Conservation (phyloP, 2,113 vertebrate species). For the Siniperca knerii region DNA sequence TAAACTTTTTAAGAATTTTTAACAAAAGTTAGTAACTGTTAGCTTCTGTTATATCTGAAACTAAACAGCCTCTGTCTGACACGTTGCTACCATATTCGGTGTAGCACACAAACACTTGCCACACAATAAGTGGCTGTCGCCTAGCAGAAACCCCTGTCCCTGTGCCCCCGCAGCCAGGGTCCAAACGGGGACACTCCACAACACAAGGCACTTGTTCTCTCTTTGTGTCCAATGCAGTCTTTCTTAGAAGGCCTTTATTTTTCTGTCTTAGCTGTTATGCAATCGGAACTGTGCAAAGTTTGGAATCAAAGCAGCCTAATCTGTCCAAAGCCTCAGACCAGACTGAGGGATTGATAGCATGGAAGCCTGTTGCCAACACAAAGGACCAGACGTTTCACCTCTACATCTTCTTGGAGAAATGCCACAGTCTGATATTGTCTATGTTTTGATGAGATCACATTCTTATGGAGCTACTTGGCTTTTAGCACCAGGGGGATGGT, state of each 20-base stretch:
- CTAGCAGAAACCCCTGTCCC: constrained; percentile 26
- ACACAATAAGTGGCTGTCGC: constrained; percentile 20
- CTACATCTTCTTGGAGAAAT: constrained; percentile 39
- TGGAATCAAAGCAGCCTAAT: constrained; percentile 78
- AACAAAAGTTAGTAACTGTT: not conserved
- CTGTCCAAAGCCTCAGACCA: constrained; percentile 50
- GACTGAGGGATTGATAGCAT: constrained; percentile 56
- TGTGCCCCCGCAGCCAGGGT: constrained; percentile 29
- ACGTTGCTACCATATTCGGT: not conserved
- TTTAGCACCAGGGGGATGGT: not conserved
- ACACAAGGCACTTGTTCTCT: constrained; percentile 67
- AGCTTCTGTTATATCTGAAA: not conserved
- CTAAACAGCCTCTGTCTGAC: not conserved
- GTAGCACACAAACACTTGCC: not conserved
- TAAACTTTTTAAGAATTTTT: not conserved
- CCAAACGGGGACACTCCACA: constrained; percentile 54
- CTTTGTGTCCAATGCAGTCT: constrained; percentile 37
- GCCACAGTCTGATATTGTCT: constrained; percentile 1
- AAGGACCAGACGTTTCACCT: constrained; percentile 61
- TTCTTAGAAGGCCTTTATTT: constrained; percentile 43
- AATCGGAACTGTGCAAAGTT: constrained; percentile 64
- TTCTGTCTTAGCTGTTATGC: constrained; percentile 62
- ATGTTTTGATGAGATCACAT: not conserved
- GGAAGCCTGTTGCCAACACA: constrained; percentile 74
- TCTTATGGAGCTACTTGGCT: not conserved